A percentile compares a stretch with the other conserved stretches of the same genome.
phyloP scores from a whole-genome alignment of 1,140 invertebrate genomes.

The Orius insidiosus region DNA sequence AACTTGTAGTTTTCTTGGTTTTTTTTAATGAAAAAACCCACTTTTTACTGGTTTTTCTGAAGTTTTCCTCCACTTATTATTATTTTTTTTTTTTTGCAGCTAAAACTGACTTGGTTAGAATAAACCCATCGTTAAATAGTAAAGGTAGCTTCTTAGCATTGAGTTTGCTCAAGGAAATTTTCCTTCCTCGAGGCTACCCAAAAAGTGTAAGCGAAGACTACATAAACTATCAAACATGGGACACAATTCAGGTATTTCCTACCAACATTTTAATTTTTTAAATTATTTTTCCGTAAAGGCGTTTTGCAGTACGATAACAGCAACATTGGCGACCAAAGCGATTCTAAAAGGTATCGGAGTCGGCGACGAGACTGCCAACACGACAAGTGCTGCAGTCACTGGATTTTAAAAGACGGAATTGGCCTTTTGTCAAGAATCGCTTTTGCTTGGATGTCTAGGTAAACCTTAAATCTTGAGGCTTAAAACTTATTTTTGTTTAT shows the following conservation, averaged over 20 bases:
- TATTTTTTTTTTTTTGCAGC: not conserved
- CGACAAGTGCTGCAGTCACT: conserved; percentile 85
- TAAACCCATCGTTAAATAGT: not conserved
- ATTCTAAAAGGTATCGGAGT: conserved; percentile 84
- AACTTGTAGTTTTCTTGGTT: no score
- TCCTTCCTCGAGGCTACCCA: conserved; percentile 78
- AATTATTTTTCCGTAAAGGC: conserved; percentile 39
- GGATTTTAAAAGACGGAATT: conserved; percentile 81
- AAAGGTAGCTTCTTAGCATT: conserved; percentile 13
- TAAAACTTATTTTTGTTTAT: conserved; percentile 5
- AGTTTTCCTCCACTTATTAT: no score
- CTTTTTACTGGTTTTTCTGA: no score
- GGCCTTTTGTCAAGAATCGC: conserved; percentile 72
- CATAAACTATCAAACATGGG: conserved; percentile 80
- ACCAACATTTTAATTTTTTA: no score
- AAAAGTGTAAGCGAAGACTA: conserved; percentile 83
- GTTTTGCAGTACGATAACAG: conserved; percentile 80
- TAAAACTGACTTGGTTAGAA: conserved; percentile 1
- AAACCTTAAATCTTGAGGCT: no score
- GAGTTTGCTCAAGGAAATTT: conserved; percentile 41
- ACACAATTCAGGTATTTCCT: conserved; percentile 70
- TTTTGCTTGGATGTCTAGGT: conserved; percentile 89
- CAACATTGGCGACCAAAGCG: conserved; percentile 69
- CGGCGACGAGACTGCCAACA: conserved; percentile 65
- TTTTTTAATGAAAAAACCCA: no score